Percentiles rank a stretch among this genome's conserved stretches.
These are phyloP conservation scores for Pyrochroa serraticornis DNA, from an alignment of 2,888 invertebrate genomes.

Conservation along the genomic window DNA sequence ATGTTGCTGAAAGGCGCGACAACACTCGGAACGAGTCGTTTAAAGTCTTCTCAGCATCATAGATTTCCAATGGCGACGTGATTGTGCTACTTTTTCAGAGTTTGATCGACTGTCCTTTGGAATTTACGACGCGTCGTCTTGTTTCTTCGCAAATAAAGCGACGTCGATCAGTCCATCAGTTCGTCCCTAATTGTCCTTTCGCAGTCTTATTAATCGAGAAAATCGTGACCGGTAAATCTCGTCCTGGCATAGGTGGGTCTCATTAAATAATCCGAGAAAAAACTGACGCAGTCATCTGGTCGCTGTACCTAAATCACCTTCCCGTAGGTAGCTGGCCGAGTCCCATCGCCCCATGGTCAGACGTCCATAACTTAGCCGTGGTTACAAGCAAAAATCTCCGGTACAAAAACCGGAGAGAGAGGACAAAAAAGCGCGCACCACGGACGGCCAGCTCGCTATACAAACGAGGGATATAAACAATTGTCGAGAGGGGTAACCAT, in stretches of 20 bases:
- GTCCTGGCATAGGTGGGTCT: conserved; percentile 30
- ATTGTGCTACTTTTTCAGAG: too few relatives aligned
- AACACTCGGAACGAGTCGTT: too few relatives aligned
- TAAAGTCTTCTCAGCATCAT: too few relatives aligned
- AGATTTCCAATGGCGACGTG: too few relatives aligned
- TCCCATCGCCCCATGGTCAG: conserved; percentile 40
- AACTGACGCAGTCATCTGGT: conserved; percentile 45
- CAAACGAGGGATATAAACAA: conserved; percentile 58
- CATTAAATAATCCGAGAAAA: conserved; percentile 51
- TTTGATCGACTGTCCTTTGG: too few relatives aligned
- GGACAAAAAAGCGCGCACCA: conserved; percentile 49
- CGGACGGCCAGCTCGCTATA: conserved; percentile 47
- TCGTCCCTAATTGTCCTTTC: conserved; percentile 16
- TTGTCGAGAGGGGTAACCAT: conserved; percentile 49
- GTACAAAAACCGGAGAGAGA: conserved; percentile 42
- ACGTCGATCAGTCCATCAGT: too few relatives aligned
- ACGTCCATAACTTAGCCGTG: conserved; percentile 53
- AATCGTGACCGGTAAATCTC: conserved; percentile 48
- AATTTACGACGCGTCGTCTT: too few relatives aligned
- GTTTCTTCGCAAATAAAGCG: too few relatives aligned
- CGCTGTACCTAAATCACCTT: conserved; percentile 52
- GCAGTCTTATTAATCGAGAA: conserved; percentile 25
- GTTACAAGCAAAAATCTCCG: conserved; percentile 54
- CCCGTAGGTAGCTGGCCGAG: conserved; percentile 44
- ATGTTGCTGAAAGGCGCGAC: too few relatives aligned